Conservation (phyloP, 2,113 vertebrate species). For the Gopherus evgoodei region DNA sequence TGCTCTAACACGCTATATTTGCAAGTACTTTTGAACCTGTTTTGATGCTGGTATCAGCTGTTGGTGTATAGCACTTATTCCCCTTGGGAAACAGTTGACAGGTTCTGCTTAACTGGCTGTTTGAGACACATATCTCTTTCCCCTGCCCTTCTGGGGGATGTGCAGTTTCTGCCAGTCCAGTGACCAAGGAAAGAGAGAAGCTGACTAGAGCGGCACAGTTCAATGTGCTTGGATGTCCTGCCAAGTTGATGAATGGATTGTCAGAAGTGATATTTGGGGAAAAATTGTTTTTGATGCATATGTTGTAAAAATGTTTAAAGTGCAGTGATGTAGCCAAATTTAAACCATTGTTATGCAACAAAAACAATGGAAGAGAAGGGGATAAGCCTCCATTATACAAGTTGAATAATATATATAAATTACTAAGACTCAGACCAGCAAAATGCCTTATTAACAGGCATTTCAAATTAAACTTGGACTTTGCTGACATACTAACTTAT, state of each 20-base stretch:
- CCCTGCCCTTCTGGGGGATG: not conserved
- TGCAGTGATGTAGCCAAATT: not conserved
- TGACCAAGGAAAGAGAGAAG: not conserved
- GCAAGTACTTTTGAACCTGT: not conserved
- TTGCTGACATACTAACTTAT: not conserved
- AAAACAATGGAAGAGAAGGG: not conserved
- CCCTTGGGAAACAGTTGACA: not conserved
- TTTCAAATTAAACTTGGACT: not conserved
- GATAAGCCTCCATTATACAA: not conserved
- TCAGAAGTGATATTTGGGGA: not conserved
- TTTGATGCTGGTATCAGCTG: not conserved
- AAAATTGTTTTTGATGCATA: not conserved
- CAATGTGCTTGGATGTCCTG: not conserved
- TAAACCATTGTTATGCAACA: not conserved
- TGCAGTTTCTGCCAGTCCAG: not conserved
- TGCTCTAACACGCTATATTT: not conserved
- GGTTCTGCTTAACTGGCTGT: slow-evolving; percentile 1
- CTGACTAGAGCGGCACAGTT: not conserved
- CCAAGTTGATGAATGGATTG: not conserved
- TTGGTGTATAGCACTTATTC: not conserved
- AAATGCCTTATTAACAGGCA: not conserved
- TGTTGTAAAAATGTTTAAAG: not conserved
- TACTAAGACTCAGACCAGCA: not conserved
- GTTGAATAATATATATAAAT: not conserved
- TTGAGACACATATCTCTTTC: not conserved